Evolutionary conservation across 2,797 vertebrate genomes (phyloP).

Genomic region (Lagodon rhomboides): DNA sequence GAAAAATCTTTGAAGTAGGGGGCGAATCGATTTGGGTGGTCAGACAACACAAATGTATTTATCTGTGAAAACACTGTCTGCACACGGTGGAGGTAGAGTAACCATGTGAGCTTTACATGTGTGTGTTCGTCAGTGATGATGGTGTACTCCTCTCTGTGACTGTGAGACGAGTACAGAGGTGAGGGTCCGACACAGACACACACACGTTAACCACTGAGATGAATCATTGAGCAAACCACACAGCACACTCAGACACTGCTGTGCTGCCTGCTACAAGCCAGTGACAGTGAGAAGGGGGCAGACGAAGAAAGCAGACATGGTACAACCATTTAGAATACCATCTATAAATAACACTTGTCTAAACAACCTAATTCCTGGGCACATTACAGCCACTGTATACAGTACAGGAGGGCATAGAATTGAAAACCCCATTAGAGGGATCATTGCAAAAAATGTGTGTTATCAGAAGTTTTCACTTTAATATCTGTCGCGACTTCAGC

Average conservation of each 20-base stretch:
- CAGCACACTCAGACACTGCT: neutral
- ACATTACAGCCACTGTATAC: neutral
- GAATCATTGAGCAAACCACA: constrained; percentile 14
- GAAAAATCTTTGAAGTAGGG: neutral
- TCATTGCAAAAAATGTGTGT: no score
- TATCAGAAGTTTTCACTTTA: no score
- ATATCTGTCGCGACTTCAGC: no score
- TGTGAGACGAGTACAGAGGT: constrained; percentile 24
- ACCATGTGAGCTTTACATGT: neutral
- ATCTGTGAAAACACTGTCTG: neutral
- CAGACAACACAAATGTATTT: neutral
- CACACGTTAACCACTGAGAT: constrained; percentile 15
- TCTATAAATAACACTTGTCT: neutral
- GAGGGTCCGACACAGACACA: neutral
- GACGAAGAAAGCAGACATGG: neutral
- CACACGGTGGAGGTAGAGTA: neutral
- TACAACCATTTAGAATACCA: neutral
- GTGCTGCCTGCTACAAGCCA: neutral
- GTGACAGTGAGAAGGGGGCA: neutral
- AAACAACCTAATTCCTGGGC: neutral
- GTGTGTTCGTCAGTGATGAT: neutral
- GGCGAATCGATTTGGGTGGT: neutral
- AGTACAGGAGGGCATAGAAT: neutral
- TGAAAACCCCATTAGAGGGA: no score
- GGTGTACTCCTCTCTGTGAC: constrained; percentile 7